Evolutionary conservation across 2,888 invertebrate species (phyloP), one percentile per base, ranked within the genome.

Genomic region (Nyleta sp.): DNA sequence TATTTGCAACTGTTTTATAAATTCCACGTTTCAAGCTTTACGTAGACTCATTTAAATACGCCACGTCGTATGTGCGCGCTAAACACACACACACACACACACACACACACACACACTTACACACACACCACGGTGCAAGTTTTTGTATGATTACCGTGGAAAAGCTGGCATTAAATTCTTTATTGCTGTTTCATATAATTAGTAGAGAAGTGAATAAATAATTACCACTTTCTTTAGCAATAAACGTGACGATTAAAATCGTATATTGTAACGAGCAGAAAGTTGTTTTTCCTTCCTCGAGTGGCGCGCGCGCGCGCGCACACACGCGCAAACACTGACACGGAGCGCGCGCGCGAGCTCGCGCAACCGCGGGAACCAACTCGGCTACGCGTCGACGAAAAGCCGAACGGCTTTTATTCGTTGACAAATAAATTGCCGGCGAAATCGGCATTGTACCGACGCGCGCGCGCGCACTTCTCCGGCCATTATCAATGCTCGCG

Each of bases 101-200:
- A n/a, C n/a, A n/a, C n/a, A n/a, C n/a, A n/a, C n/a, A n/a, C n/a
- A n/a, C n/a, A n/a, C 6, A 5, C 28, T 35, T 35, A n/a, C 2
- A n/a, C 35, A 35, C 1, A 35, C 35, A 35, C 1, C 35, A 11
- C 42, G 10, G 5, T 18, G 8, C 18, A 57, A 57, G 33, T 42
- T 70, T 55, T 53, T 46, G 50, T 38, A 40, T 68, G 50, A 76
- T 76, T 67, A 60, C 28, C 22, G 44, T 77, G 20, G 71, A 71
- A 71, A 67, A 65, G 77, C 53, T 64, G 71, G 67, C 62, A 77
- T 77, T 72, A 72, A 65, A 77, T 72, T 77, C 59, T 72, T 67
- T 53, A 72, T 72, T 50, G 48, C 67, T 18, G 18, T 77, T 72
- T 62, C 62, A 31, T 72, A 13, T 72, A 77, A 77, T 72, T 72